These are phyloP conservation scores for Allobates femoralis DNA, from an alignment of 2,797 vertebrate species.

Conservation along the genomic window DNA sequence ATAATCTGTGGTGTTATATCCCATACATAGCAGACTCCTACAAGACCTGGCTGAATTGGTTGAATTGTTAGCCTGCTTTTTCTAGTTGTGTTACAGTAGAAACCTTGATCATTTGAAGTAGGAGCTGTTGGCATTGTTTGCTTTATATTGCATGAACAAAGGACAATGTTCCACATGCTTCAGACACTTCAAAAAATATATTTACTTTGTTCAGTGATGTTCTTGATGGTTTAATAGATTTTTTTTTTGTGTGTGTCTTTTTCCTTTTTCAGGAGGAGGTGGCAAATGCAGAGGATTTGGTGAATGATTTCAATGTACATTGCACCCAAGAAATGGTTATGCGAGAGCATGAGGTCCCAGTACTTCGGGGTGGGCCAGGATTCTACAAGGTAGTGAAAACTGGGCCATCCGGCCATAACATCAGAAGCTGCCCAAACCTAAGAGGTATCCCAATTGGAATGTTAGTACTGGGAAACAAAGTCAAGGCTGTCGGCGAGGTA, in stretches of 20 bases:
- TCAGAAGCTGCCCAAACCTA: slow-evolving; percentile 99
- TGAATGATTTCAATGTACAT: slow-evolving; percentile 93
- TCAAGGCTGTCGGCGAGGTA: slow-evolving; percentile 99
- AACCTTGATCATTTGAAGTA: background rate
- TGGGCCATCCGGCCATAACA: slow-evolving; percentile 99
- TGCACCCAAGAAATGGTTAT: slow-evolving; percentile 91
- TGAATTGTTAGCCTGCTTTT: no score
- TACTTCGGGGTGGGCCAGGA: slow-evolving; percentile 95
- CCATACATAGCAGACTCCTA: background rate
- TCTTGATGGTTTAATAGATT: background rate
- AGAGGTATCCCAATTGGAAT: slow-evolving; percentile 99
- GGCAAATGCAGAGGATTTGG: slow-evolving; percentile 91
- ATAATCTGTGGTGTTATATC: background rate
- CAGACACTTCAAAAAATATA: background rate
- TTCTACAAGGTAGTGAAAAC: slow-evolving; percentile 99
- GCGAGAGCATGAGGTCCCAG: slow-evolving; percentile 88
- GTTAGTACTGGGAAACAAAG: slow-evolving; percentile 99
- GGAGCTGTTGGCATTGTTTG: no score
- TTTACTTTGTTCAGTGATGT: background rate
- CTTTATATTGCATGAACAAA: no score
- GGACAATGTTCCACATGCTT: background rate
- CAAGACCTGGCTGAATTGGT: background rate
- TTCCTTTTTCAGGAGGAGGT: slow-evolving; percentile 92
- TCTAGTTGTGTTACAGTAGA: background rate
- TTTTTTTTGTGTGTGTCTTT: slow-evolving; percentile 73